Conservation (phyloP, 2,797 vertebrate genomes). For the Myoxocephalus aenaeus region DNA sequence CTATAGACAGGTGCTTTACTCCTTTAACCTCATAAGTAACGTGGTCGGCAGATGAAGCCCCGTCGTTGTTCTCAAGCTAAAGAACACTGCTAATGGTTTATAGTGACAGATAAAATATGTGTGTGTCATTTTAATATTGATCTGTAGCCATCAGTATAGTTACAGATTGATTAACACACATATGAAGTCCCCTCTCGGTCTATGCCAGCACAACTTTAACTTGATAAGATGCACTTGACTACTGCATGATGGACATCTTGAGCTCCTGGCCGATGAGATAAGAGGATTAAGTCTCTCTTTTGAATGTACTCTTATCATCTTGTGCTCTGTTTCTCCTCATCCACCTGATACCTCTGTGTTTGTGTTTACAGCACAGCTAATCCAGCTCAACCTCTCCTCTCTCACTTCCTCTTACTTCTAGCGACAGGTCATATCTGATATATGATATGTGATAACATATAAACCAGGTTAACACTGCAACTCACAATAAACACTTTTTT, state of each 20-base stretch:
- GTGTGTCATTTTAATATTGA: background rate
- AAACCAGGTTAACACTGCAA: background rate
- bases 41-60: background rate
- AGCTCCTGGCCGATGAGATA: constrained; percentile 37
- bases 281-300: constrained; percentile 60
- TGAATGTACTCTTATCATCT: constrained; percentile 46
- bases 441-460: background rate
- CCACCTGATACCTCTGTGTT: constrained; percentile 61
- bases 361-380: constrained; percentile 63
- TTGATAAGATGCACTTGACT: constrained; percentile 19
- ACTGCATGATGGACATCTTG: constrained; percentile 38
- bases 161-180: background rate
- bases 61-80: constrained; percentile 8
- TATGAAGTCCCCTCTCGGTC: background rate
- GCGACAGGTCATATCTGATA: background rate
- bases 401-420: constrained; percentile 30
- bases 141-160: background rate
- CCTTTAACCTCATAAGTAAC: constrained; percentile 23
- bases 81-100: background rate
- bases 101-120: background rate
- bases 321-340: constrained; percentile 46
- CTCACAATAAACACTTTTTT: background rate
- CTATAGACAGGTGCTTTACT: constrained; percentile 20
- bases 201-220: background rate
- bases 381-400: constrained; percentile 45